A percentile compares a stretch with the other conserved stretches of the same genome.
These are phyloP conservation scores for Ophion costatus DNA, from an alignment of 2,888 invertebrate genomes.

Conservation along the genomic window DNA sequence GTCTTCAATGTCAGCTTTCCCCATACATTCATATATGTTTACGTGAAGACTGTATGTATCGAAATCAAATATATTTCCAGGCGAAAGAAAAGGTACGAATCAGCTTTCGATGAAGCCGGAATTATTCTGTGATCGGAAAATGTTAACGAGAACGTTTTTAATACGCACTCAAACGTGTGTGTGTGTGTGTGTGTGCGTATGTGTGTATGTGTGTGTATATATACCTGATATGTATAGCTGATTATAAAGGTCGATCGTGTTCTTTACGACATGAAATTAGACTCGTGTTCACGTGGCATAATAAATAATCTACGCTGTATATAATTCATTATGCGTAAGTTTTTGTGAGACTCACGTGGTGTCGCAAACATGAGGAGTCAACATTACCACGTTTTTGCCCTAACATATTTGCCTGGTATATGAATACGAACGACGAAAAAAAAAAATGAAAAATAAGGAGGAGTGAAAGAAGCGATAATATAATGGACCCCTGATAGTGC, in stretches of 20 bases:
- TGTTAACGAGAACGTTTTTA: conserved; percentile 45
- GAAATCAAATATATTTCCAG: conserved; percentile 49
- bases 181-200: background rate
- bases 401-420: conserved; percentile 33
- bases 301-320: conserved; percentile 43
- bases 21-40: background rate
- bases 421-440: background rate
- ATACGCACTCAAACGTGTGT: conserved; percentile 20
- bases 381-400: background rate
- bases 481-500: too few species aligned
- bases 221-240: conserved; percentile 56
- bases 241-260: conserved; percentile 48
- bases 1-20: background rate
- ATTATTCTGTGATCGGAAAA: conserved; percentile 63
- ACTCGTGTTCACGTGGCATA: conserved; percentile 57
- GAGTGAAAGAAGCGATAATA: too few species aligned
- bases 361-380: conserved; percentile 12
- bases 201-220: conserved; percentile 12
- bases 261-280: conserved; percentile 33
- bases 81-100: conserved; percentile 29
- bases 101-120: conserved; percentile 41
- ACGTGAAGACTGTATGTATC: conserved; percentile 14
- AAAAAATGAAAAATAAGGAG: conserved; percentile 4
- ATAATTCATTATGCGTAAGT: conserved; percentile 34
- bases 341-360: conserved; percentile 20